These are phyloP conservation scores for Amphipyra tragopoginis DNA, from an alignment of 2,888 invertebrate genomes.

Conservation along the genomic window DNA sequence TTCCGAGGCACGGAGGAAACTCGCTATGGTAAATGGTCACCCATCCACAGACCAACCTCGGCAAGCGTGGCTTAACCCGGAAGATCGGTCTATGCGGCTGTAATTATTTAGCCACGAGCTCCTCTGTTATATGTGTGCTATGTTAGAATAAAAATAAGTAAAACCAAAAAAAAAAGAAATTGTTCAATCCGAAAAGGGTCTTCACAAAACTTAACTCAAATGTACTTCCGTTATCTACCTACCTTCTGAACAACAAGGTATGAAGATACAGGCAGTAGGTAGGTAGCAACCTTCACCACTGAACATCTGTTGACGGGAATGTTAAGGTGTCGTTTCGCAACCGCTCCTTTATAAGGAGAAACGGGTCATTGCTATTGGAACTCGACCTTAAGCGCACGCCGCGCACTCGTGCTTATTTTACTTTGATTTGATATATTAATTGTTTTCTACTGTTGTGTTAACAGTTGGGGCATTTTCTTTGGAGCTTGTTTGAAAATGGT, in stretches of 20 bases:
- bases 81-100: too few species aligned
- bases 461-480: neutral
- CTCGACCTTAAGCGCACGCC: constrained; percentile 72
- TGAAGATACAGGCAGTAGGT: constrained; percentile 38
- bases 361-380: constrained; percentile 80
- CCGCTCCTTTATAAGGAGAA: constrained; percentile 76
- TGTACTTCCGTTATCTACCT: constrained; percentile 25
- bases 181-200: neutral
- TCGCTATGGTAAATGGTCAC: too few species aligned
- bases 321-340: constrained; percentile 78
- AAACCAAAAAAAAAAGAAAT: too few species aligned
- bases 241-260: constrained; percentile 37
- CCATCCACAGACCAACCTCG: too few species aligned
- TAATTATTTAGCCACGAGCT: too few species aligned
- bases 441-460: constrained; percentile 11
- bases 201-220: neutral
- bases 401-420: constrained; percentile 44
- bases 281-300: constrained; percentile 66
- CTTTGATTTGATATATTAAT: constrained; percentile 55
- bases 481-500: too few species aligned
- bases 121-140: too few species aligned
- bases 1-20: too few species aligned
- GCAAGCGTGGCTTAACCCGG: too few species aligned
- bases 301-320: constrained; percentile 77
- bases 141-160: too few species aligned